Evolutionary conservation across 2,797 vertebrate genomes (phyloP), one percentile per base, ranked within the genome.

Genomic region (Phaenicophaeus curvirostris): DNA sequence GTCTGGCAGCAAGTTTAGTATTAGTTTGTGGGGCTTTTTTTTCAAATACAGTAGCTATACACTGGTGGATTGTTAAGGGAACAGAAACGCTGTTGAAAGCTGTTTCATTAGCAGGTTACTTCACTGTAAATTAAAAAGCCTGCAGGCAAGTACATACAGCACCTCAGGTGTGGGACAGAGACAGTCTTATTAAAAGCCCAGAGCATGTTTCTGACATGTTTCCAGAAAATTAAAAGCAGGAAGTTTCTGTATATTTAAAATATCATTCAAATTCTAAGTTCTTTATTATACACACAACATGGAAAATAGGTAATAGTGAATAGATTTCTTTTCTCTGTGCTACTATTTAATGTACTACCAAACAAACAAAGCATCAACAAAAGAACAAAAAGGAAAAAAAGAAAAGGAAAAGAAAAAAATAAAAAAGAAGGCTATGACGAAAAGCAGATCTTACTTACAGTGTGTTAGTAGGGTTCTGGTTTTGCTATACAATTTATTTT

Each of bases 31-130:
- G 14, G 4, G 5, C 2, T 27, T 28, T 25, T 50, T 50, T 50
- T 28, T 33, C 15, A 54, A 39, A 37, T 33, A 16, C 13, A 71
- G 21, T 28, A 75, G n/a, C 20, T 81, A 78, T 65, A 68, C 9
- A 15, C 55, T 31, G 3, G 13, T 55, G 30, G n/a, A 81, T 75
- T 77, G 65, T 68, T 42, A 88, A 62, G 28, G 28, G 78, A 81
- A 75, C 6, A 61, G 50, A 72, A 90, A 53, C 8, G 33, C 54
- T 25, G 4, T 27, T 65, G 58, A 81, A 94, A 91, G 33, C 30
- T 35, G 9, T 90, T 93, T 86, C 54, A 50, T 90, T 84, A 90
- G 51, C 51, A 79, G 25, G 25, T 55, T 91, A 76, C 25, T 73
- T 90, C n/a, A 48, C 18, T 69, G 46, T 44, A 86, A 88, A 85